Base-by-base conservation (phyloP, 2,797 vertebrate species). In the Anniella stebbinsi region DNA sequence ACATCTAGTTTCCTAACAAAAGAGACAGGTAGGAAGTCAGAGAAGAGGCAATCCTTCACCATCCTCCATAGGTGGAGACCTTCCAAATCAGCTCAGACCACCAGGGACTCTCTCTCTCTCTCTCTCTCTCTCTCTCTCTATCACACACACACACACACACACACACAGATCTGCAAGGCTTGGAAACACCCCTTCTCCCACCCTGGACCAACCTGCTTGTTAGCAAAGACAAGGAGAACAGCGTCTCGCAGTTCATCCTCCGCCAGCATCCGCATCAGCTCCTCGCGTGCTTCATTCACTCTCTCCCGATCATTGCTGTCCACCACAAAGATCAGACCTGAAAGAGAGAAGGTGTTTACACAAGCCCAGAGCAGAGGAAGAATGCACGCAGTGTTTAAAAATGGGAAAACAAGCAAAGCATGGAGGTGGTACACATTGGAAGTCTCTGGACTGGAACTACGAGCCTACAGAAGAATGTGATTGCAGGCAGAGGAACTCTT, bases 221-320 rank as follows among this genome's bases (percentile, higher is more conserved):
- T 99, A 94, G 99, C 99, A 25, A 99, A 99, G 92, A 99, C 98
- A 0, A 99, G 98, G 30, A 99, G 98, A 86, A 99, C 98, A 0
- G 99, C 99, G 72, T 99, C 99, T 93, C 98, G 97, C 92, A 99
- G 97, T 97, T 99, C 99, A 5, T 99, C 98, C 94, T 99, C 99
- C 0, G 99, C 98, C 96, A 99, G 97, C 99, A 99, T 99, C 96
- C 98, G 97, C 99, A 99, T 99, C 92, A 99, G 97, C 95, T 99
- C 99, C 96, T 99, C 98, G 67, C 99, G 98, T 7, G 98, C 98
- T 95, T 99, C 99, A 2, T 99, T 99, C 91, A 99, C 98, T 73
- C 99, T 97, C 96, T 99, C 99, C 45, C 98, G 97, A 94, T 99
- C 99, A 51, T 99, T 99, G 95, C 98, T 99, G 97, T 99, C 99